These are phyloP conservation scores for Entelurus aequoreus DNA, from an alignment of 2,113 vertebrate species.

Conservation along the genomic window DNA sequence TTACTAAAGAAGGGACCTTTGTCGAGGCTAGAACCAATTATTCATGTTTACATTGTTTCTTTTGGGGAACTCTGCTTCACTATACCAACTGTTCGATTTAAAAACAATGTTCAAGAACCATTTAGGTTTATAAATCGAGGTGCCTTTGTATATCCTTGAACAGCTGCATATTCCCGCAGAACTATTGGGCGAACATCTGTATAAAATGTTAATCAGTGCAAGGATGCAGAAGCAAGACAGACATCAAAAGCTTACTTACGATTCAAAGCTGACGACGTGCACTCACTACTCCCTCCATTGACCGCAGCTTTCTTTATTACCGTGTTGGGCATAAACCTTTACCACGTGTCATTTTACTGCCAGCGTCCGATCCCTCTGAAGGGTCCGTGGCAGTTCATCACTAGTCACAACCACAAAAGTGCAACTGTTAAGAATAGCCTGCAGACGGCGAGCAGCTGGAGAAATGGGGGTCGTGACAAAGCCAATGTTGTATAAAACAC, in stretches of 20 bases:
- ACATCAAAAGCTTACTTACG: not conserved
- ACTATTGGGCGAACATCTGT: not conserved
- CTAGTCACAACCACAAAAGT: conserved; percentile 35
- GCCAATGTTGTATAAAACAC: conserved; percentile 9
- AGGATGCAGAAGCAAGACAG: not conserved
- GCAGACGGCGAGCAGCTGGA: conserved; percentile 14
- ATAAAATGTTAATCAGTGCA: not conserved
- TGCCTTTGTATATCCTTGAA: too few relatives aligned
- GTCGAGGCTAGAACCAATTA: too few relatives aligned
- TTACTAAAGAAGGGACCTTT: too few relatives aligned
- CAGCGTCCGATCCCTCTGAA: conserved; percentile 31
- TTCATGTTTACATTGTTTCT: too few relatives aligned
- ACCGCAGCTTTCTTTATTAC: conserved; percentile 27
- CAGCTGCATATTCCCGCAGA: too few relatives aligned
- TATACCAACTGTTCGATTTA: too few relatives aligned
- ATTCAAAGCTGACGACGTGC: conserved; percentile 4
- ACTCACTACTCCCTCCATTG: conserved; percentile 17
- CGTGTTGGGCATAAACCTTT: conserved; percentile 38
- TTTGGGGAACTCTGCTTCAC: too few relatives aligned
- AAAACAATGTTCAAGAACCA: too few relatives aligned
- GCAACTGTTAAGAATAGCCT: conserved; percentile 46
- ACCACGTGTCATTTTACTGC: conserved; percentile 50
- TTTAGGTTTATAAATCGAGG: too few relatives aligned
- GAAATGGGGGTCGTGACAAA: conserved; percentile 4
- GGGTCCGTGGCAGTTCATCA: conserved; percentile 20